These are phyloP conservation scores for Pardosa pseudoannulata DNA, from an alignment of 2,888 invertebrate species.

Conservation along the genomic window DNA sequence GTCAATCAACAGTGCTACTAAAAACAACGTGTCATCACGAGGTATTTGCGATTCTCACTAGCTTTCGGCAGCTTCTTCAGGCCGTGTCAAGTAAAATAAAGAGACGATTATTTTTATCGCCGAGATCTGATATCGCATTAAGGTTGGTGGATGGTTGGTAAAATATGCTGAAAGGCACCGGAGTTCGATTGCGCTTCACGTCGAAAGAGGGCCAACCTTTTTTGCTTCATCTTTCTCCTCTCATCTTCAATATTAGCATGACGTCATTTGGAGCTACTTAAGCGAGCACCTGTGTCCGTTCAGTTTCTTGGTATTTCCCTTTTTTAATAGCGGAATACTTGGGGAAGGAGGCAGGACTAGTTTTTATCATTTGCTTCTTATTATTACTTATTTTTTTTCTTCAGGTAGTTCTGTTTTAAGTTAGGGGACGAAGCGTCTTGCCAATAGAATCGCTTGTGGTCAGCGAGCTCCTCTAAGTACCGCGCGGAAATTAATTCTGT, in stretches of 20 bases:
- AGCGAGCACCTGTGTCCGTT: background rate
- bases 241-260: background rate
- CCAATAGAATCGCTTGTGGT: too few species aligned
- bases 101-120: too few species aligned
- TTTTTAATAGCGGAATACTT: background rate
- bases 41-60: too few species aligned
- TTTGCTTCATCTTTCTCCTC: background rate
- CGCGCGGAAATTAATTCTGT: too few species aligned
- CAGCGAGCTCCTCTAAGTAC: too few species aligned
- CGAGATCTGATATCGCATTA: too few species aligned
- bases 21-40: too few species aligned
- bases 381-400: background rate
- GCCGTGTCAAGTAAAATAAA: too few species aligned
- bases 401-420: background rate
- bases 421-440: background rate
- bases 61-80: too few species aligned
- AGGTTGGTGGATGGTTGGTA: background rate
- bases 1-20: too few species aligned
- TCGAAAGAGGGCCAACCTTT: conserved; percentile 1
- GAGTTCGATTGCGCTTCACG: background rate
- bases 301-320: background rate
- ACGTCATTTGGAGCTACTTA: background rate
- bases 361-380: background rate
- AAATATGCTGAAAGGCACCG: background rate
- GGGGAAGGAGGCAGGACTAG: background rate